phyloP scores from a whole-genome alignment of 2,113 vertebrate species.

The Symphodus melops region DNA sequence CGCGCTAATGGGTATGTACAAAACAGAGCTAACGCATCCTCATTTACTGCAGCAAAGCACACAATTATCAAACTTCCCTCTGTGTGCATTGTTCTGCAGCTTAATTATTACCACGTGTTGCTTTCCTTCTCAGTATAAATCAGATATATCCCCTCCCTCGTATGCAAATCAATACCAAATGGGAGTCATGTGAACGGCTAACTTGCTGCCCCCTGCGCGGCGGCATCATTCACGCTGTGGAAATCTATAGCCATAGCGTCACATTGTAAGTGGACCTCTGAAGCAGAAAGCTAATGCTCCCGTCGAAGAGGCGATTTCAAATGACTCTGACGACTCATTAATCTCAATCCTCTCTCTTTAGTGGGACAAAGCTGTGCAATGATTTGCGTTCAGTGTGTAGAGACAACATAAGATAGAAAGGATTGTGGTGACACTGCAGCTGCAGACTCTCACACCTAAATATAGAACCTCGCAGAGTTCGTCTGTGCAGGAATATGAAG shows the following conservation, averaged over 20 bases:
- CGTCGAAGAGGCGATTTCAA: background rate
- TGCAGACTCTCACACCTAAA: constrained; percentile 28
- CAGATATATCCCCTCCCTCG: constrained; percentile 24
- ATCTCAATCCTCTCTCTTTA: background rate
- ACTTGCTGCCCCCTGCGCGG: constrained; percentile 50
- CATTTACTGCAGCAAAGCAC: background rate
- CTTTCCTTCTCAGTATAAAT: constrained; percentile 24
- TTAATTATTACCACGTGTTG: constrained; percentile 25
- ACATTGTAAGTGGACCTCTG: constrained; percentile 3
- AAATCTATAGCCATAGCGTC: constrained; percentile 4
- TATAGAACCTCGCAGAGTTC: constrained; percentile 8
- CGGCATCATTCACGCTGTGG: constrained; percentile 13
- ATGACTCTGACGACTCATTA: background rate
- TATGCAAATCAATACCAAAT: constrained; percentile 64
- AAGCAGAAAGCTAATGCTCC: constrained; percentile 11
- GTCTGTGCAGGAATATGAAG: background rate
- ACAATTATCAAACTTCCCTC: background rate
- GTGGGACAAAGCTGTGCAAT: background rate
- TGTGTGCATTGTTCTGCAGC: background rate
- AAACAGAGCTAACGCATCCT: background rate
- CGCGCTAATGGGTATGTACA: constrained; percentile 6
- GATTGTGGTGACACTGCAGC: constrained; percentile 20
- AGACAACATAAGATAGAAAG: constrained; percentile 4
- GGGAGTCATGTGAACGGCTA: constrained; percentile 50
- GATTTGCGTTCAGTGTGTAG: background rate